Conservation (phyloP, 2,888 invertebrate species). For the Himalopsyche japonica region DNA sequence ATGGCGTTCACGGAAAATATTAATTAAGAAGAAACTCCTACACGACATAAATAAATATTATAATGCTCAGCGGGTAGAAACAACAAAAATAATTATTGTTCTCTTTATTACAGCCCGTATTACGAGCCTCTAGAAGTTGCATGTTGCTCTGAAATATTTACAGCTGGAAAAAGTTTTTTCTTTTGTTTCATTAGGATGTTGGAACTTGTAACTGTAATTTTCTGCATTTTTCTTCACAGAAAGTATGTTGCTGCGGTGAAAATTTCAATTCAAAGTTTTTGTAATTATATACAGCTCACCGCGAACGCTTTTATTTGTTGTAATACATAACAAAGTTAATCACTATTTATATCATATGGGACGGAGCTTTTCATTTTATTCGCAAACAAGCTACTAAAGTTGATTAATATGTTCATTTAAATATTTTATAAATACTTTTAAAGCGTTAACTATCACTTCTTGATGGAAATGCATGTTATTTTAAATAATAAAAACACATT, state of each 20-base stretch:
- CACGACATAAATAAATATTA: background rate
- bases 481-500: too few species aligned
- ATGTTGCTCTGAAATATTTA: constrained; percentile 1
- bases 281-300: background rate
- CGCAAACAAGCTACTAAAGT: too few species aligned
- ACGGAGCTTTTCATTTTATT: too few species aligned
- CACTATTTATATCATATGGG: too few species aligned
- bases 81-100: background rate
- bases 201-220: background rate
- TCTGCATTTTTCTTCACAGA: background rate
- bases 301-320: background rate
- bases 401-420: too few species aligned
- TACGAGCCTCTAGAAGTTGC: background rate
- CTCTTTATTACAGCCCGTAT: background rate
- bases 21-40: too few species aligned
- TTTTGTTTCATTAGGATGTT: constrained; percentile 1
- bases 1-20: too few species aligned
- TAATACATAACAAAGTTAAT: too few species aligned
- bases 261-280: background rate
- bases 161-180: background rate
- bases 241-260: background rate
- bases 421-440: too few species aligned
- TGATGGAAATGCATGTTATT: too few species aligned
- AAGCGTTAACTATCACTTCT: too few species aligned
- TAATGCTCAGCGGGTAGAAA: background rate